phyloP scores from a whole-genome alignment of 2,113 vertebrate species.

The Dasypus novemcinctus region DNA sequence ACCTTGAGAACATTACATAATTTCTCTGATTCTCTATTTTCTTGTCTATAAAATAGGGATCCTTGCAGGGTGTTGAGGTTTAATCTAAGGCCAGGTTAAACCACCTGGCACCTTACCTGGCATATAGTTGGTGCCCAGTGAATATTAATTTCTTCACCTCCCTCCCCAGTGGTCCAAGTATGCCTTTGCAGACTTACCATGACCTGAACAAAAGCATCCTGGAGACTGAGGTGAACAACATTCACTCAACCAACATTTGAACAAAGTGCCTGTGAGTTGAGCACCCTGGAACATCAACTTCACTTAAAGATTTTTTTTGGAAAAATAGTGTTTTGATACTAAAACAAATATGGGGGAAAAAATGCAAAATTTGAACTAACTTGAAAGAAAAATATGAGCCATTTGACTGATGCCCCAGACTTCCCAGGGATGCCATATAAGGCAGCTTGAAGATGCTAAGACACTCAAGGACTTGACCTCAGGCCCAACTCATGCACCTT shows the following conservation, averaged over 20 bases:
- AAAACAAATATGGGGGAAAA: not conserved
- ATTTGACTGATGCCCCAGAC: not conserved
- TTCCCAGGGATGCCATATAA: not conserved
- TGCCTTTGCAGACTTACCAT: not conserved
- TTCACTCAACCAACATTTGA: not conserved
- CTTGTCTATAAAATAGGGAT: not conserved
- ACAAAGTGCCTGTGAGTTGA: not conserved
- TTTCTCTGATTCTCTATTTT: not conserved
- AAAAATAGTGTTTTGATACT: not conserved
- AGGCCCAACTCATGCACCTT: not conserved
- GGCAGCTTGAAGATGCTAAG: not conserved
- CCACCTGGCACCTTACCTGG: not conserved
- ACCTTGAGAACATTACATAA: not conserved
- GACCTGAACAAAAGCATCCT: not conserved
- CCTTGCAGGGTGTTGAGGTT: not conserved
- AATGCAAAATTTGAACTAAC: conserved; percentile 9
- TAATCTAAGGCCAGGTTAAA: conserved; percentile 36
- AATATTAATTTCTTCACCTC: conserved; percentile 36
- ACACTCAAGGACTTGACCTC: not conserved
- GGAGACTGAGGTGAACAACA: not conserved
- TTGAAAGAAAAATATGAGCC: conserved; percentile 25
- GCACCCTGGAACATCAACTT: not conserved
- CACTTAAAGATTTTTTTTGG: not conserved
- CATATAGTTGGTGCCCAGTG: not conserved
- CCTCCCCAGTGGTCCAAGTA: not conserved